Evolutionary conservation across 2,113 vertebrate genomes (phyloP), one percentile per base, ranked within the genome.

Genomic region (Anguilla japonica): DNA sequence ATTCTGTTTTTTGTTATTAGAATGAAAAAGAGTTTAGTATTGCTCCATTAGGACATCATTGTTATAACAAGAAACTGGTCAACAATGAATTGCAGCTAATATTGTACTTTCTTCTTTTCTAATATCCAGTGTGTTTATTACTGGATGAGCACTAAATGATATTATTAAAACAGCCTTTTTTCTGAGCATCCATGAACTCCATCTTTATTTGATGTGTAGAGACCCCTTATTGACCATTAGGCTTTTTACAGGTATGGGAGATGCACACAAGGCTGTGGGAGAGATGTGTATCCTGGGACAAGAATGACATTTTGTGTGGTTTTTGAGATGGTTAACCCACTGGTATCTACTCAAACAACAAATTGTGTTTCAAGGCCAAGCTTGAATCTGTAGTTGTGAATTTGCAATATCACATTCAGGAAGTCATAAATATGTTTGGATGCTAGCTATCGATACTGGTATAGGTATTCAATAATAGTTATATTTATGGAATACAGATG

Each of bases 271-370:
- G 20, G 26, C 20, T 20, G 60, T 4, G 18, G 20, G 60, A 18
- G 60, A 63, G 60, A 20, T 34, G 34, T 34, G 34, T 34, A 34
- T 34, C 34, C 34, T 71, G 20, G 63, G 39, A 67, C 29, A 39
- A 84, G 34, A 41, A 22, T 67, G 83, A 84, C 67, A 41, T 57
- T 84, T 39, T 34, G 60, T 84, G 57, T 84, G 39, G 18, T 56
- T 71, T 71, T 60, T 71, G 20, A 26, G 63, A 6, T 26, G 63
- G 20, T 22, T 71, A 20, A 71, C 56, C 14, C 34, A 26, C 26
- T 20, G 41, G 56, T 60, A 20, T 60, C 57, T 20, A 6, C 57
- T 60, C 14, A 20, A 20, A 15, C 14, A 20, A 6, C 57, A 6
- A 60, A 16, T 60, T 20, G 2, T 60, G 26, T 71, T 16, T 14